A percentile compares a stretch with the other conserved stretches of the same genome.
These are phyloP conservation scores for Gymnopithys bicolor DNA, from an alignment of 2,797 vertebrate genomes.

Conservation along the genomic window DNA sequence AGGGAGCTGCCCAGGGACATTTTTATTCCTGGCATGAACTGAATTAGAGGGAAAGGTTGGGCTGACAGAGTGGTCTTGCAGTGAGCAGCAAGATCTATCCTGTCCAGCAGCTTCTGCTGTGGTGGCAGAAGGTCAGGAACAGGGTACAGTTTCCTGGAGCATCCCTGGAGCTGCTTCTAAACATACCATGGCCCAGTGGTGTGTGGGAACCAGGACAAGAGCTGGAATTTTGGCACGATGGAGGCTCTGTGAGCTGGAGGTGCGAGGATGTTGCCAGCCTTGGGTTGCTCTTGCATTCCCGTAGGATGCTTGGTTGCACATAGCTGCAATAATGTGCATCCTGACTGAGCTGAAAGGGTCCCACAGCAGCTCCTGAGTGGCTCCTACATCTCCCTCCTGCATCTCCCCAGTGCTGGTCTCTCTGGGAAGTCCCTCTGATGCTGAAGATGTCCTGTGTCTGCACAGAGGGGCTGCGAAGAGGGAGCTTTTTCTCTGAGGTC, in stretches of 20 bases:
- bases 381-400: neutral
- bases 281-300: fast-evolving
- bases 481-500: conserved; percentile 23
- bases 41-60: neutral
- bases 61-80: neutral
- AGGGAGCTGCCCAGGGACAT: neutral
- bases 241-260: neutral
- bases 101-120: neutral
- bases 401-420: fast-evolving
- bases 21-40: neutral
- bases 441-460: neutral
- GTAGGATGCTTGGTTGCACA: fast-evolving
- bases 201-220: neutral
- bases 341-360: neutral
- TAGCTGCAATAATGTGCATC: fast-evolving
- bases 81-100: neutral
- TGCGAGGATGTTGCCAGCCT: neutral
- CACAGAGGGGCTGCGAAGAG: neutral
- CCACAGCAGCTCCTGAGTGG: neutral
- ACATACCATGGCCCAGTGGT: fast-evolving
- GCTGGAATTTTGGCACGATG: neutral
- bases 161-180: neutral
- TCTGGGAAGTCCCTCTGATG: neutral
- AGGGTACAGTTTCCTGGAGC: neutral
- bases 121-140: neutral